Percentiles rank a stretch among this genome's conserved stretches.
These are phyloP conservation scores for Pocillopora verrucosa DNA, from an alignment of 64 coral and sea anemone genomes.

Conservation along the genomic window DNA sequence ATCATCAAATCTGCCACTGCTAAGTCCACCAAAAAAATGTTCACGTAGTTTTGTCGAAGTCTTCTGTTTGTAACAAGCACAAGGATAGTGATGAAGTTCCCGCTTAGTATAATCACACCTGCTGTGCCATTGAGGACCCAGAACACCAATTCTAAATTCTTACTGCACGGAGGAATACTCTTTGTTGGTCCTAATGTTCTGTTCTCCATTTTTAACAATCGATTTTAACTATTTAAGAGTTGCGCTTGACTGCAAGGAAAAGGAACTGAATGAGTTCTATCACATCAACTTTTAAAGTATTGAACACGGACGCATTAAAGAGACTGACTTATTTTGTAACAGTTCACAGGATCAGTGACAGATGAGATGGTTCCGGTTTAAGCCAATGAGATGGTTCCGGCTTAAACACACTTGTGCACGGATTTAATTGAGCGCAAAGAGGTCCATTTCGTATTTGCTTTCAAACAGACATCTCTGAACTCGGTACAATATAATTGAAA, in stretches of 20 bases:
- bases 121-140: constrained; percentile 4
- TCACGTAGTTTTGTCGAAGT: constrained; percentile 60
- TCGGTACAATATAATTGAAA: too few species aligned
- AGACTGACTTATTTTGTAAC: too few species aligned
- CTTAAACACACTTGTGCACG: too few species aligned
- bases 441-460: too few species aligned
- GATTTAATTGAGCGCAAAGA: too few species aligned
- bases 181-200: not conserved
- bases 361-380: too few species aligned
- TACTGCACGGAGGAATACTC: not conserved
- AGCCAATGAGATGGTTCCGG: too few species aligned
- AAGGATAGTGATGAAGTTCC: constrained; percentile 38
- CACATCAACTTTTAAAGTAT: too few species aligned
- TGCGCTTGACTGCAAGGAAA: not conserved
- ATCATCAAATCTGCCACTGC: constrained; percentile 49
- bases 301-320: too few species aligned
- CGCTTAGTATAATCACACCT: constrained; percentile 17
- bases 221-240: not conserved
- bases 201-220: not conserved
- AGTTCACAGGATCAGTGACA: too few species aligned
- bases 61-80: constrained; percentile 24
- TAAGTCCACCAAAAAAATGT: constrained; percentile 51
- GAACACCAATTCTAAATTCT: constrained; percentile 9
- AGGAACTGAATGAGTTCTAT: not conserved
- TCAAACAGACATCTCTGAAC: too few species aligned